Conservation (phyloP, 2,888 invertebrate genomes). For the Himalopsyche tibetana region DNA sequence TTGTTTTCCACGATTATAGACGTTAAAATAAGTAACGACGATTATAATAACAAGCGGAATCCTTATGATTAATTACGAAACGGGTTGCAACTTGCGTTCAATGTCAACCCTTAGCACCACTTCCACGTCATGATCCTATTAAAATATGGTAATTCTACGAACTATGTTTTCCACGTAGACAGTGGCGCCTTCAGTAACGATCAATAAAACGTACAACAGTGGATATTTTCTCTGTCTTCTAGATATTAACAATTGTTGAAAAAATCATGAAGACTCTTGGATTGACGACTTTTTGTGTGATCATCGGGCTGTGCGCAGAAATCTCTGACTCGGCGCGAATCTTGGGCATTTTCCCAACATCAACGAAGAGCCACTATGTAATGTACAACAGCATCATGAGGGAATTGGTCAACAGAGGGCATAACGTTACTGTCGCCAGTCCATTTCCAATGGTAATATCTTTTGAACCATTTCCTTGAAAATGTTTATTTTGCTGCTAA, state of each 20-base stretch:
- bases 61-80: too few relatives aligned
- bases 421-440: slow-evolving; percentile 73
- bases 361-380: slow-evolving; percentile 76
- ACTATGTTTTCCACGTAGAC: too few relatives aligned
- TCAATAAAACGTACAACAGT: too few relatives aligned
- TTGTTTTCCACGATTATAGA: too few relatives aligned
- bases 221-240: too few relatives aligned
- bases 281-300: not conserved
- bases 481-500: not conserved
- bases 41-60: too few relatives aligned
- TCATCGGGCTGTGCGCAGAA: slow-evolving; percentile 1
- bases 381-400: slow-evolving; percentile 75
- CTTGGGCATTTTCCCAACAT: slow-evolving; percentile 74
- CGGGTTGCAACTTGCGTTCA: too few relatives aligned
- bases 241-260: not conserved
- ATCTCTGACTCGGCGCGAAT: slow-evolving; percentile 69
- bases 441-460: slow-evolving; percentile 74
- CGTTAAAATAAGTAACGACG: too few relatives aligned
- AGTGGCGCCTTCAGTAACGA: too few relatives aligned
- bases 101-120: too few relatives aligned
- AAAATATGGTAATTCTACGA: too few relatives aligned
- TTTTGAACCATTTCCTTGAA: not conserved
- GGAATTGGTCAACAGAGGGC: slow-evolving; percentile 72
- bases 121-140: too few relatives aligned
- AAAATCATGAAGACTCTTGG: not conserved